Evolutionary conservation across 2,113 vertebrate species (phyloP), one percentile per base, ranked within the genome.

Genomic region (Rhea americana): DNA sequence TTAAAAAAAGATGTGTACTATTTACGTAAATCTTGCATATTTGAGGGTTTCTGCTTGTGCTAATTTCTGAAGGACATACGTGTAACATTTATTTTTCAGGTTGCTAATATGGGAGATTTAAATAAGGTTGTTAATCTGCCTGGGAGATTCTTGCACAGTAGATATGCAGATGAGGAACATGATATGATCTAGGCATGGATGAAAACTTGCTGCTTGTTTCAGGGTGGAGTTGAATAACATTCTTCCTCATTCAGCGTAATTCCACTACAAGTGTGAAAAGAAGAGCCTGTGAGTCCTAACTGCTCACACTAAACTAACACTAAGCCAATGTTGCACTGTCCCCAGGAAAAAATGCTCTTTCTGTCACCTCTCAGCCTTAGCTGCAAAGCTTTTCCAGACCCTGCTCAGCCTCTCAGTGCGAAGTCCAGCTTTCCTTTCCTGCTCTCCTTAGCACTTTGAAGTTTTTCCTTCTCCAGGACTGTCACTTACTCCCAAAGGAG

Each of bases 361-460:
- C 50, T 63, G 5, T 32, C 0, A 0, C 28, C n/a, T 68, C 48
- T 56, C 43, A 15, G 43, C 43, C 13, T 45, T 45, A 45, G 43
- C 43, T 15, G 14, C 13, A 6, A 15, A 45, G 13, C 18, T 77
- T 22, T 5, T 3, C 30, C 25, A 2, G 6, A 41, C 28, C 30
- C n/a, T 1, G 3, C 16, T 53, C 41, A 62, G 16, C 9, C 13
- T 11, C 14, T 48, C 9, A 6, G 53, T 12, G 18, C 1, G 1
- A 47, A 62, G 13, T 32, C 32, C 0, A 0, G 4, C 12, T 47
- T 24, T 59, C 45, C 50, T 74, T 41, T 48, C n/a, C 65, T 0
- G 0, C 19, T 82, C 43, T 59, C 5, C 28, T 25, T 0, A 1
- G 5, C 2, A 1, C 11, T 2, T 0, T 7, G 12, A 16, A 14